phyloP scores from a whole-genome alignment of 2,888 invertebrate species.

The Drosophila antonietae region DNA sequence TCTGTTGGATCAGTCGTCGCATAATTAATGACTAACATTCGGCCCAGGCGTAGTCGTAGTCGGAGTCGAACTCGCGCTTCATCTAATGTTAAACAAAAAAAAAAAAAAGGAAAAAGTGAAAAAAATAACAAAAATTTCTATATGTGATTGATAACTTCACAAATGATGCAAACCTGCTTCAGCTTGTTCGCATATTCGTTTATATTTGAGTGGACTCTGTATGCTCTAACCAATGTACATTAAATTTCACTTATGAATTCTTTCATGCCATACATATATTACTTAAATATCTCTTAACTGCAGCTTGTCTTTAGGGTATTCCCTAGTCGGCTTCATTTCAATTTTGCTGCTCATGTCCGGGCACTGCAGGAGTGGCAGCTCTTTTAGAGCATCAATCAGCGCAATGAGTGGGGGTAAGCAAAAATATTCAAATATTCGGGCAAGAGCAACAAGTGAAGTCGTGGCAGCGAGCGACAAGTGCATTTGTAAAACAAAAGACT shows the following conservation, averaged over 20 bases:
- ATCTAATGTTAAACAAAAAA: constrained; percentile 56
- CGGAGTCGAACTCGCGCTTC: constrained; percentile 78
- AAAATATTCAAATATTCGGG: constrained; percentile 66
- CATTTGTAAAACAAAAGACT: constrained; percentile 60
- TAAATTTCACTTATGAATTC: not conserved
- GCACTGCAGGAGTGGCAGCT: constrained; percentile 70
- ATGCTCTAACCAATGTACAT: constrained; percentile 26
- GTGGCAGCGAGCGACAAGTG: constrained; percentile 55
- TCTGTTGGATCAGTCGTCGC: constrained; percentile 56
- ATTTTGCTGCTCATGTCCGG: constrained; percentile 28
- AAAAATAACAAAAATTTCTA: constrained; percentile 63
- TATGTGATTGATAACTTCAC: constrained; percentile 79
- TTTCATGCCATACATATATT: not conserved
- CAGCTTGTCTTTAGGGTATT: constrained; percentile 18
- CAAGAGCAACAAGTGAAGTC: constrained; percentile 34
- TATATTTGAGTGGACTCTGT: not conserved
- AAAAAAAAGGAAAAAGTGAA: not conserved
- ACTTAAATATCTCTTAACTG: too few relatives aligned
- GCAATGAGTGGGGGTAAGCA: constrained; percentile 60
- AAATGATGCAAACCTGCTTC: constrained; percentile 75
- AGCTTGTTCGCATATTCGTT: constrained; percentile 50
- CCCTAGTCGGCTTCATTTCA: constrained; percentile 6
- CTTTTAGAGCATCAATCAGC: constrained; percentile 69
- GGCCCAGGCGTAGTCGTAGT: constrained; percentile 78
- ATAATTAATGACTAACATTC: constrained; percentile 80